Conservation (phyloP, 2,888 invertebrate genomes). For the Yponomeuta cagnagella region DNA sequence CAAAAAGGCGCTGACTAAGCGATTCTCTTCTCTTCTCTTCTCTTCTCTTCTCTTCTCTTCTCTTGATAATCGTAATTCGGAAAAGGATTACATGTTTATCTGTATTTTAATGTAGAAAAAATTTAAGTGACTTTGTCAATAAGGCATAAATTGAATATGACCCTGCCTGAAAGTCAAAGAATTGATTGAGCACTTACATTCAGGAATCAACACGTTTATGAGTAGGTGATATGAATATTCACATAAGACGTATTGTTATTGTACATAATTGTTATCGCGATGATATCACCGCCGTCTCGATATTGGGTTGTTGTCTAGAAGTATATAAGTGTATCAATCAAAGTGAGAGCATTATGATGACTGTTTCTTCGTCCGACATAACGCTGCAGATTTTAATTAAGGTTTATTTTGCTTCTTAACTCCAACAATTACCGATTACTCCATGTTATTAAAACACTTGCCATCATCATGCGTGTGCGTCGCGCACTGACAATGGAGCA, state of each 20-base stretch:
- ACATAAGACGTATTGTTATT: neutral
- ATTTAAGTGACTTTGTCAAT: too few species aligned
- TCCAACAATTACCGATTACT: too few species aligned
- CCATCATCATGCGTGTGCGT: too few species aligned
- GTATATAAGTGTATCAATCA: neutral
- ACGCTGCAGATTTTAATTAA: neutral
- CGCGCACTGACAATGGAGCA: neutral
- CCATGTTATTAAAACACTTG: too few species aligned
- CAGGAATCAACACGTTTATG: too few species aligned
- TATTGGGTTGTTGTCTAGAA: neutral
- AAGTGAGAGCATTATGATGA: too few species aligned
- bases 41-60: neutral
- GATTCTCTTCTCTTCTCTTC: neutral
- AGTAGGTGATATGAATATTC: neutral
- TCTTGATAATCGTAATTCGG: neutral
- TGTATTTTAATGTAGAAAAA: too few species aligned
- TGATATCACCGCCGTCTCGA: neutral
- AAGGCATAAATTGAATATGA: too few species aligned
- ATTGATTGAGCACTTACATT: too few species aligned
- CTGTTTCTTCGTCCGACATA: neutral
- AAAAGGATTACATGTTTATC: neutral
- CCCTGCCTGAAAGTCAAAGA: too few species aligned
- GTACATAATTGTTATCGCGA: neutral
- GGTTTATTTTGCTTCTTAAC: too few species aligned
- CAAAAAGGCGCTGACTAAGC: neutral